These are phyloP conservation scores for Menura novaehollandiae DNA, from an alignment of 2,113 vertebrate genomes.

Conservation along the genomic window DNA sequence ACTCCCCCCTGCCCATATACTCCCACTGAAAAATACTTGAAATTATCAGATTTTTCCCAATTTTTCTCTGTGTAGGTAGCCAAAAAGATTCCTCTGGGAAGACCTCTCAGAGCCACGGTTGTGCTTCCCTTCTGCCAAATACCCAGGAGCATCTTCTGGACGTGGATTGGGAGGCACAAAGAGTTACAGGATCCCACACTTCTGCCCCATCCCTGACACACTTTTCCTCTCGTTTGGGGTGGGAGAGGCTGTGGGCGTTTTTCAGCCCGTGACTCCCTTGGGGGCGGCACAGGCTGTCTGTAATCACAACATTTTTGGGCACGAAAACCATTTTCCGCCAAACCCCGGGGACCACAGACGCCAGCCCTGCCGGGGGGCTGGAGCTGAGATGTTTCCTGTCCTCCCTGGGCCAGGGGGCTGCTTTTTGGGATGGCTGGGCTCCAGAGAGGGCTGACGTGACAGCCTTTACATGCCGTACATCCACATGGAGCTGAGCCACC, in stretches of 20 bases:
- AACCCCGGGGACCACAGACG: fast-evolving
- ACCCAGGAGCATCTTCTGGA: not conserved
- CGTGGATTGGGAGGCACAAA: not conserved
- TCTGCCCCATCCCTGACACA: not conserved
- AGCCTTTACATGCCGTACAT: not conserved
- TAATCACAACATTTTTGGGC: not conserved
- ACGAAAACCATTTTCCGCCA: not conserved
- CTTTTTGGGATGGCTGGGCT: not conserved
- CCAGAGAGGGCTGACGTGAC: not conserved
- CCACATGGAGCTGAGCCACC: not conserved
- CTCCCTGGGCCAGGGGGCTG: fast-evolving
- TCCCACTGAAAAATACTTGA: not conserved
- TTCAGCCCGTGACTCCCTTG: fast-evolving
- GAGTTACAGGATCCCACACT: not conserved
- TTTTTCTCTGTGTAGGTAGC: not conserved
- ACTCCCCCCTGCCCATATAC: not conserved
- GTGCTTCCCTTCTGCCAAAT: not conserved
- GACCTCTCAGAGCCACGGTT: not conserved
- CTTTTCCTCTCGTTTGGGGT: not conserved
- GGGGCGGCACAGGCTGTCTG: not conserved
- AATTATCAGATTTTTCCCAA: not conserved
- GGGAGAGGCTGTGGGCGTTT: not conserved
- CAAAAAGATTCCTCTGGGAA: not conserved
- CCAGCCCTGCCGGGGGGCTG: too few relatives aligned
- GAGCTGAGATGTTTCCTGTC: not conserved